phyloP scores from a whole-genome alignment of 2,113 vertebrate genomes.

The Lophius piscatorius region DNA sequence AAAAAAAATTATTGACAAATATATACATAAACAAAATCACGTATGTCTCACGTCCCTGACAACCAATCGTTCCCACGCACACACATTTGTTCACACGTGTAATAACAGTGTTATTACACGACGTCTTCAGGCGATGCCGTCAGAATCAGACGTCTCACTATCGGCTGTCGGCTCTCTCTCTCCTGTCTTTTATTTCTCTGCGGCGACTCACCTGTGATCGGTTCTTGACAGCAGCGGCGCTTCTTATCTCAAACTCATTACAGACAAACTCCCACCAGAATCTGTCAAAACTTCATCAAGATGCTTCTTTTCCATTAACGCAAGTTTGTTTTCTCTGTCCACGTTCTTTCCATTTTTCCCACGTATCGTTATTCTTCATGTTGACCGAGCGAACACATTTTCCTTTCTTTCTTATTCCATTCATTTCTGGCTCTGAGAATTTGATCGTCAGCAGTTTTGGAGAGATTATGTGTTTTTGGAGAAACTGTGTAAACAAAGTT shows the following conservation, averaged over 20 bases:
- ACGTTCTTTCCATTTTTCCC: background rate
- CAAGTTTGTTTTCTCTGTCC: background rate
- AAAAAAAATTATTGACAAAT: no score
- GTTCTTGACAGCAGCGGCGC: background rate
- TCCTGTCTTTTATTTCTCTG: background rate
- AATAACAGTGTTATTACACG: background rate
- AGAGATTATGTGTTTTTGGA: no score
- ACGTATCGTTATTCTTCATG: background rate
- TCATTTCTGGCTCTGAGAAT: no score
- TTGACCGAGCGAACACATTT: background rate
- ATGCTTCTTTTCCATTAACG: slow-evolving; percentile 1
- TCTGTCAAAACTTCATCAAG: background rate
- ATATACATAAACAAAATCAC: background rate
- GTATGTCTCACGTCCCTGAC: background rate
- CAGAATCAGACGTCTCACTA: slow-evolving; percentile 15
- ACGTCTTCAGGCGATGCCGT: slow-evolving; percentile 14
- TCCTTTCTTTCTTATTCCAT: no score
- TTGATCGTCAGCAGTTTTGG: no score
- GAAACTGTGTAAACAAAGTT: no score
- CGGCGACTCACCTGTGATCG: background rate
- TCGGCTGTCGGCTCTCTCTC: background rate
- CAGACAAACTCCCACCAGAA: background rate
- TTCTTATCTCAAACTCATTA: background rate
- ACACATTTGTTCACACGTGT: background rate
- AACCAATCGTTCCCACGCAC: background rate